Evolutionary conservation across 2,797 vertebrate genomes (phyloP), one percentile per base, ranked within the genome.

Genomic region (Varecia variegata): DNA sequence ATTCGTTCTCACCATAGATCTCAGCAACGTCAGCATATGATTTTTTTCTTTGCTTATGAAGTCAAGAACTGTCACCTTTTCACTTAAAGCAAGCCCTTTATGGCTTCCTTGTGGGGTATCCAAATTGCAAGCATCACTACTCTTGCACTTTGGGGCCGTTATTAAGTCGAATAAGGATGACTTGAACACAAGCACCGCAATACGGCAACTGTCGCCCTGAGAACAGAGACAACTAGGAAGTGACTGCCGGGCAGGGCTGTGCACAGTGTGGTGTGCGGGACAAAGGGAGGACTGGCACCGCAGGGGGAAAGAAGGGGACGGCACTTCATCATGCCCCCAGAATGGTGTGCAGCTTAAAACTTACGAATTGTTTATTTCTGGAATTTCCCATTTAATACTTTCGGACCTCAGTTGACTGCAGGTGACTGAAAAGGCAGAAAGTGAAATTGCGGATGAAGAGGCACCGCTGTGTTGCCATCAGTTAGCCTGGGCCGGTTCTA

Each of bases 271-370:
- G 7, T 2, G n/a, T 2, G 20, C 21, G 25, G n/a, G 50, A 54
- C 50, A 35, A 25, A 35, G n/a, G 74, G 32, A 10, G 14, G 50
- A 15, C 47, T 54, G 13, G 25, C 23, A 2, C 27, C 13, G 12
- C 2, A 0, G n/a, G n/a, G 13, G n/a, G 21, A 10, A 13, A 27
- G 15, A 18, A 62, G 3, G 1, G 20, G 20, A 52, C 11, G 7
- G 74, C 32, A 14, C 12, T 54, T 54, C n/a, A 15, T 17, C 76
- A 10, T 54, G n/a, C 50, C 27, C 21, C 52, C 23, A 25, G n/a
- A 54, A 38, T 1, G 1, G 21, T 5, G 21, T 38, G 21, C 21
- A 79, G 76, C 35, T 79, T 54, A 38, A 79, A 25, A 54, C 20
- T 4, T 25, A 52, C 15, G 1, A 79, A 38, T 79, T 35, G 21